A percentile compares a stretch with the other conserved stretches of the same genome.
Conservation (phyloP, 2,113 vertebrate species). For the Sialia sialis region DNA sequence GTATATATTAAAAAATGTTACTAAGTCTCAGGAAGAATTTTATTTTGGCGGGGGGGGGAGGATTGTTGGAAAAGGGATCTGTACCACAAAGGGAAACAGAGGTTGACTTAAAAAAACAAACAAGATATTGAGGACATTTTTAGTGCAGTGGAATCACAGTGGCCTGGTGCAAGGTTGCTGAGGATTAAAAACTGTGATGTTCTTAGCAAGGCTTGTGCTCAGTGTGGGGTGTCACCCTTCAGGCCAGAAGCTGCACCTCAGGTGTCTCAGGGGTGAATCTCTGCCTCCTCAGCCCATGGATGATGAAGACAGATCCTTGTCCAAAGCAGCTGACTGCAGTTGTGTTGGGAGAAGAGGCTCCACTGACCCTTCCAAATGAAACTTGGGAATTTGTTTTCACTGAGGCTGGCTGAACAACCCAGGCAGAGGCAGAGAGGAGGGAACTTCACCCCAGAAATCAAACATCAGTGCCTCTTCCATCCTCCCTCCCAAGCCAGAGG, state of each 20-base stretch:
- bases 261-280: background rate
- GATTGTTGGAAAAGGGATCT: background rate
- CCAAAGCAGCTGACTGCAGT: background rate
- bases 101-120: slow-evolving; percentile 1
- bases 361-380: background rate
- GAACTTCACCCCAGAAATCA: background rate
- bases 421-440: background rate
- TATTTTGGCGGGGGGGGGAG: background rate
- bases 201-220: background rate
- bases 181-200: background rate
- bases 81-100: slow-evolving; percentile 4
- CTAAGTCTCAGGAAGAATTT: slow-evolving; percentile 30
- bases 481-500: background rate
- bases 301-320: background rate
- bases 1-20: slow-evolving; percentile 40
- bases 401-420: too few relatives aligned
- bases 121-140: background rate
- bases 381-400: background rate
- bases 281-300: background rate
- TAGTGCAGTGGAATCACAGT: background rate
- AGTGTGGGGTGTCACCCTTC: background rate
- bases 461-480: background rate
- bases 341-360: background rate
- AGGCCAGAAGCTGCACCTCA: background rate
- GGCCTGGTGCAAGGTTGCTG: background rate